Evolutionary conservation across 1,140 invertebrate genomes (phyloP), one percentile per base, ranked within the genome.

Genomic region (Macrocentrus cingulum): DNA sequence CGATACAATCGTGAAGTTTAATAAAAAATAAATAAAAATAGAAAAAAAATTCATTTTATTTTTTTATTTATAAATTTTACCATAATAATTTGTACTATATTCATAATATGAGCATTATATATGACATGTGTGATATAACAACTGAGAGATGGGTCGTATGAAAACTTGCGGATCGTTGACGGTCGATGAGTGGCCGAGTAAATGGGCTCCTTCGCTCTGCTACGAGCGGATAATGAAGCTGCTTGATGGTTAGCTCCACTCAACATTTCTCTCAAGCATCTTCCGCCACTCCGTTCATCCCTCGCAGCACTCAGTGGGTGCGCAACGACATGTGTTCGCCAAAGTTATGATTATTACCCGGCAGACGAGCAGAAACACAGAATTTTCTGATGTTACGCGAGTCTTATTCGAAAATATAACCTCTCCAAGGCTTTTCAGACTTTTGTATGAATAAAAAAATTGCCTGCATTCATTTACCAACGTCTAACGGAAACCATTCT

Each of bases 121-220:
- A n/a, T 13, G 23, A 49, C 32, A 29, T 49, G 46, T 29, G 5
- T 20, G 23, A 29, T 29, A 49, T 49, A 49, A 49, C 46, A n/a
- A 29, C 32, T 49, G 46, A 29, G 23, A n/a, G n/a, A n/a, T 22
- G 46, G n/a, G 23, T 29, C 46, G 32, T 29, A 49, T 15, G 46
- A 49, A 49, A 49, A 49, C 23, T 49, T 29, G 46, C 32, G 22
- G 46, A 49, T 49, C 46, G 46, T 49, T 49, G 46, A 29, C 23
- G 49, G 49, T 51, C 49, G 49, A 51, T 51, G 49, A 36, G 49
- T 16, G 49, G 32, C 49, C 49, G n/a, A 51, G 49, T 51, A 36
- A 51, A 51, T 51, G 49, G 49, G 29, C 49, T 36, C 25, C 20
- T 51, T 37, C 18, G 19, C 32, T 36, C 16, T 25, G 32, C 16